These are phyloP conservation scores for Falco cherrug DNA, from an alignment of 2,797 vertebrate genomes.

Conservation along the genomic window DNA sequence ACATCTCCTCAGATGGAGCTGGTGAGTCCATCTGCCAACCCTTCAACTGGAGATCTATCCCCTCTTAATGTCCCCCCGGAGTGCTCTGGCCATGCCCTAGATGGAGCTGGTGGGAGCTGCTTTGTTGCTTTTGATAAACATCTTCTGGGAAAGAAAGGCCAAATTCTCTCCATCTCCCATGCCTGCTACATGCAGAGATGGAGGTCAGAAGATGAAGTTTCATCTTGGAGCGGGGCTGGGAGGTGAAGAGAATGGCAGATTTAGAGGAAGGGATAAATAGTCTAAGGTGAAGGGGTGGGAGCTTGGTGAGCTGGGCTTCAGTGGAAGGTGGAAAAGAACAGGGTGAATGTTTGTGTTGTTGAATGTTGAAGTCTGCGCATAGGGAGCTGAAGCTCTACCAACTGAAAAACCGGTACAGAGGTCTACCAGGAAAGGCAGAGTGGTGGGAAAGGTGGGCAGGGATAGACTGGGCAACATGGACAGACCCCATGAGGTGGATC, in stretches of 20 bases:
- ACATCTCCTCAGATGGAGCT: neutral
- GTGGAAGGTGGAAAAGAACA: neutral
- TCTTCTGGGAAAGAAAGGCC: neutral
- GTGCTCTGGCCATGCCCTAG: neutral
- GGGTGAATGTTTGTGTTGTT: no score
- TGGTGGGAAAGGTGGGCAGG: neutral
- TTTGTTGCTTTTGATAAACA: neutral
- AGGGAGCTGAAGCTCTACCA: neutral
- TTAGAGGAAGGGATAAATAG: neutral
- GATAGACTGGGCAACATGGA: neutral
- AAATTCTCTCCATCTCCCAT: neutral
- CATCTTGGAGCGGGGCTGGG: neutral
- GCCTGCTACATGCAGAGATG: accelerated
- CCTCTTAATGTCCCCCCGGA: neutral
- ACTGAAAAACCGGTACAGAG: no score
- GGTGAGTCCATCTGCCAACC: neutral
- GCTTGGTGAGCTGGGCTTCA: neutral
- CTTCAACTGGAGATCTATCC: neutral
- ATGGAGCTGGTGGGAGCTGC: neutral
- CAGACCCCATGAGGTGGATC: neutral
- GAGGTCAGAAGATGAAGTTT: neutral
- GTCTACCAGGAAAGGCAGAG: neutral
- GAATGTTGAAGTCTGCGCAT: no score
- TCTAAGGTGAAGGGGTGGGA: neutral
- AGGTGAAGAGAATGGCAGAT: neutral